These are phyloP conservation scores for Ellobius talpinus DNA, from an alignment of 2,113 vertebrate genomes.

Conservation along the genomic window DNA sequence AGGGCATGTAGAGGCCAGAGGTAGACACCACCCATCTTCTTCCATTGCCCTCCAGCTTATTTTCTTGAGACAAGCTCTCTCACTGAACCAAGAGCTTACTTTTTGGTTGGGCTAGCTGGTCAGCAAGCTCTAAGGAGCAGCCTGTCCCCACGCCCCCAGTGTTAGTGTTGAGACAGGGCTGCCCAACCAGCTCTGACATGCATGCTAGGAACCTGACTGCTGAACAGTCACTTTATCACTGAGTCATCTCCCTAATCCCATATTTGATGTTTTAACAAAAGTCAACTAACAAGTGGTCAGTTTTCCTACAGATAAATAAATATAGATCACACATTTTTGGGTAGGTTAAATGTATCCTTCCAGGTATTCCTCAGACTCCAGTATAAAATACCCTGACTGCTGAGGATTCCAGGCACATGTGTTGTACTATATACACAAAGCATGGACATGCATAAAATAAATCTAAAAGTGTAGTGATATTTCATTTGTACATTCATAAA, in stretches of 20 bases:
- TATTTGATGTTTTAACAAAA: constrained; percentile 27
- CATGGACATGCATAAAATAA: neutral
- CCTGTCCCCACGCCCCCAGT: neutral
- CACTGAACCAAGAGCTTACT: neutral
- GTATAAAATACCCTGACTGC: neutral
- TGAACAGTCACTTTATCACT: neutral
- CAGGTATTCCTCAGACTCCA: constrained; percentile 31
- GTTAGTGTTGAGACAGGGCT: neutral
- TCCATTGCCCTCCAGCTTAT: neutral
- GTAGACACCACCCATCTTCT: neutral
- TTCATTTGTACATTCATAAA: too few relatives aligned
- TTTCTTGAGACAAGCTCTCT: too few relatives aligned
- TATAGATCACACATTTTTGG: neutral
- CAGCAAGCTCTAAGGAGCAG: neutral
- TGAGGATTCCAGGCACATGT: neutral
- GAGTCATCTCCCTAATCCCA: neutral
- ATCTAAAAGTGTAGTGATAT: neutral
- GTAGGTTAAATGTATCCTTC: neutral
- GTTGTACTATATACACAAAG: neutral
- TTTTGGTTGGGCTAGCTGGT: neutral
- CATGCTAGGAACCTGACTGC: neutral
- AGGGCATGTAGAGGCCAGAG: neutral
- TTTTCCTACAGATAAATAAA: constrained; percentile 10
- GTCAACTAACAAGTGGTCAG: neutral
- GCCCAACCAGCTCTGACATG: neutral